A percentile compares a stretch with the other conserved stretches of the same genome.
Conservation (phyloP, 2,888 invertebrate species). For the Empis stercorea region DNA sequence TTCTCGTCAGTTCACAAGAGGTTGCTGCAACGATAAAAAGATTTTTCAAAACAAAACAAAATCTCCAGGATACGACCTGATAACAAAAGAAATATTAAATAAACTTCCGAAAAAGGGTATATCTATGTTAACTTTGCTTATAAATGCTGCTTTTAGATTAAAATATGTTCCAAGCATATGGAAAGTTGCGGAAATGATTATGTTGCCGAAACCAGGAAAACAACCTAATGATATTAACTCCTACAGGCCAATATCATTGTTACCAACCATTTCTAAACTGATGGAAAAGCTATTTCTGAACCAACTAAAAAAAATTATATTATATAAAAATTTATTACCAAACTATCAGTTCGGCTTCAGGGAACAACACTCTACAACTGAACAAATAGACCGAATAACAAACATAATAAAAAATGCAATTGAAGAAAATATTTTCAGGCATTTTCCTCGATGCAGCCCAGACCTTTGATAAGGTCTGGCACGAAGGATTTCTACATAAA, state of each 20-base stretch:
- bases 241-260: conserved; percentile 11
- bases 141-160: no score
- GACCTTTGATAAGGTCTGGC: no score
- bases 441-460: conserved; percentile 6
- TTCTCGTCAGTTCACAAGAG: no score
- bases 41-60: neutral
- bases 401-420: conserved; percentile 3
- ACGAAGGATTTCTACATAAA: no score
- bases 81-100: neutral
- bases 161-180: conserved; percentile 13
- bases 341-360: conserved; percentile 12
- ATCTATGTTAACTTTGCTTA: no score
- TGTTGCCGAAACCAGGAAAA: conserved; percentile 11
- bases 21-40: no score
- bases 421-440: conserved; percentile 3
- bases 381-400: conserved; percentile 11
- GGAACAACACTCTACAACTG: conserved; percentile 8
- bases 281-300: conserved; percentile 8
- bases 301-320: no score
- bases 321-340: neutral
- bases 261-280: conserved; percentile 11
- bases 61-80: neutral
- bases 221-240: conserved; percentile 3
- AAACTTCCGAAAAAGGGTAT: neutral
- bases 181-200: conserved; percentile 9